Conservation (phyloP, 1,140 invertebrate genomes). For the Eurosta solidaginis region DNA sequence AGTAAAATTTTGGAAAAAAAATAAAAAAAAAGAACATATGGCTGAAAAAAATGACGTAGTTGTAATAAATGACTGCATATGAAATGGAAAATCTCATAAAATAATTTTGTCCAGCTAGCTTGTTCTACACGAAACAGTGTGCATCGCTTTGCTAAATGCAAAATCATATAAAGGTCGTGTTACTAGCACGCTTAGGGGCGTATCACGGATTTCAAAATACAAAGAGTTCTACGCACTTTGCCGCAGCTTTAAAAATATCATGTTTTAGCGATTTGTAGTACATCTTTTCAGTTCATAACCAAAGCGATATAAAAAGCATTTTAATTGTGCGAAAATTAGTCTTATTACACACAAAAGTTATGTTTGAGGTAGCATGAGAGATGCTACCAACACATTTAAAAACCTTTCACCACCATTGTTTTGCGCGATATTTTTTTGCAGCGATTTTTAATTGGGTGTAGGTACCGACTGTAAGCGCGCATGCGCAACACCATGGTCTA, state of each 20-base stretch:
- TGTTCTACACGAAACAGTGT: no score
- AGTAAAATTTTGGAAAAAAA: no score
- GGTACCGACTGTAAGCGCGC: conserved; percentile 3
- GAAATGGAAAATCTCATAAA: no score
- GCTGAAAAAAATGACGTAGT: no score
- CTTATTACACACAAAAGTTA: not conserved
- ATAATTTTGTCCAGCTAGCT: no score
- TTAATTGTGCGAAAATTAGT: not conserved
- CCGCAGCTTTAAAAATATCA: not conserved
- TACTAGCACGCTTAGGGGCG: not conserved
- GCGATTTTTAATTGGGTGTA: not conserved
- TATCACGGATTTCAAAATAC: not conserved
- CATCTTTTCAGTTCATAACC: no score
- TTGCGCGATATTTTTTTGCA: not conserved
- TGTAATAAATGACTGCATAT: no score
- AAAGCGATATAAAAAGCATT: no score
- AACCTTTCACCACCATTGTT: not conserved
- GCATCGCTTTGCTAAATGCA: no score
- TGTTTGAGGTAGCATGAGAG: not conserved
- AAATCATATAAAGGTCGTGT: no score
- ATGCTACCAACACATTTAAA: not conserved
- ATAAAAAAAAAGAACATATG: no score
- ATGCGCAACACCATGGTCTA: conserved; percentile 8
- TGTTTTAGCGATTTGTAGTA: no score
- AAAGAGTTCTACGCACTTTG: not conserved